Conservation (phyloP, 2,113 vertebrate species). For the Gallinago media region DNA sequence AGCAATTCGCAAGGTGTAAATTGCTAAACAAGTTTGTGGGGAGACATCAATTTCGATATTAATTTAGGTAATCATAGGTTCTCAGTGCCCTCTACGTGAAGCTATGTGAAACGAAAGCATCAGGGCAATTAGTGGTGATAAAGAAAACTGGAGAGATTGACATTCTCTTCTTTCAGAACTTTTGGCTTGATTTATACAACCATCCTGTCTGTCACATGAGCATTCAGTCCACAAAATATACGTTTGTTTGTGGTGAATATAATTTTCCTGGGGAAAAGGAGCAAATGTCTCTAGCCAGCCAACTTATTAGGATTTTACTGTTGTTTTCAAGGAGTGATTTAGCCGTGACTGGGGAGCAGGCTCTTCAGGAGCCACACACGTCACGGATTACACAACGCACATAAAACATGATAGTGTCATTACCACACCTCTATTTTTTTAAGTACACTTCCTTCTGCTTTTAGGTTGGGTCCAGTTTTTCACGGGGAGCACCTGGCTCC, state of each 20-base stretch:
- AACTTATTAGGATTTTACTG: background rate
- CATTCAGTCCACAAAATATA: background rate
- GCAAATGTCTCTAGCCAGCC: background rate
- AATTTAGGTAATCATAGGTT: background rate
- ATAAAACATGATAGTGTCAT: background rate
- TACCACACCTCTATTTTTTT: constrained; percentile 47
- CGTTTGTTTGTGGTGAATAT: background rate
- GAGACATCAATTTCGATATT: background rate
- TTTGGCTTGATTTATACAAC: background rate
- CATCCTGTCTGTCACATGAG: background rate
- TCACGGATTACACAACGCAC: background rate
- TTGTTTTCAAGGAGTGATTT: background rate
- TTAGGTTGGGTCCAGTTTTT: constrained; percentile 47
- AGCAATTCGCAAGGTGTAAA: background rate
- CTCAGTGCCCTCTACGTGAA: background rate
- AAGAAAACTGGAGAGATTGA: background rate
- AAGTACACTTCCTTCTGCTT: constrained; percentile 42
- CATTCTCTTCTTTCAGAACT: background rate
- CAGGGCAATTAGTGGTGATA: background rate
- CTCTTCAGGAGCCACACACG: background rate
- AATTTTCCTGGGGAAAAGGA: background rate
- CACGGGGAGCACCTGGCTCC: background rate
- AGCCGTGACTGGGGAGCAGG: background rate
- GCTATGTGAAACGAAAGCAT: background rate
- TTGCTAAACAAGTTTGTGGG: background rate